phyloP scores from a whole-genome alignment of 2,888 invertebrate species.

The Acanthococcus lagerstroemiae region DNA sequence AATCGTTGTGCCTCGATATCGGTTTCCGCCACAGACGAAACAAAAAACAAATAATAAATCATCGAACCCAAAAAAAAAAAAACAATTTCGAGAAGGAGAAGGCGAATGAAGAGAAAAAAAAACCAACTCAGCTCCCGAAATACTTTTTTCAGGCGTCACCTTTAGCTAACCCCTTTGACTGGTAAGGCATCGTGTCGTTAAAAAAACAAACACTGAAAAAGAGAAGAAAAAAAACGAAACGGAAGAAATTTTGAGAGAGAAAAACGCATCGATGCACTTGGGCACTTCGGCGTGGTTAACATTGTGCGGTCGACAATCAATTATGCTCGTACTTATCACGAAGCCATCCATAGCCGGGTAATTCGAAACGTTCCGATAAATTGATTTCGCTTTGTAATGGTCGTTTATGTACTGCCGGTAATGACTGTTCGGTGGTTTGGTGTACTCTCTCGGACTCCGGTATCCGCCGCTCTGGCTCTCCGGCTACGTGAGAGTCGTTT shows the following conservation, averaged over 20 bases:
- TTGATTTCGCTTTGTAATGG: constrained; percentile 16
- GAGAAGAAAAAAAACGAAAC: background rate
- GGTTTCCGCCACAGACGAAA: no score
- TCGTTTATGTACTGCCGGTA: constrained; percentile 8
- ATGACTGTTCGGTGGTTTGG: background rate
- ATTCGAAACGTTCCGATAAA: constrained; percentile 11
- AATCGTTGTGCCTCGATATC: no score
- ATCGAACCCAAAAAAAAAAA: no score
- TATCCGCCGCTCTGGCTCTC: no score
- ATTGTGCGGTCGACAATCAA: background rate
- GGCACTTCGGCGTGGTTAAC: background rate
- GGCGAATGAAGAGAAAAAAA: no score
- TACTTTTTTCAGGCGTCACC: no score
- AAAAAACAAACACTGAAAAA: constrained; percentile 5
- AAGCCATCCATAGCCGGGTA: background rate
- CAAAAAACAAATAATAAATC: no score
- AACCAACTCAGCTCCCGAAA: no score
- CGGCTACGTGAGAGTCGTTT: background rate
- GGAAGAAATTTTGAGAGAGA: constrained; percentile 15
- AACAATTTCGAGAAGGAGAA: no score
- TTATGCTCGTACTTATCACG: background rate
- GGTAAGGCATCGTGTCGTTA: no score
- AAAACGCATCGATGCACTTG: background rate
- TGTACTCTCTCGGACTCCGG: background rate
- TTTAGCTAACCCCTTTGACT: no score